Conservation (phyloP, 2,888 invertebrate species). For the Apeira syringaria region DNA sequence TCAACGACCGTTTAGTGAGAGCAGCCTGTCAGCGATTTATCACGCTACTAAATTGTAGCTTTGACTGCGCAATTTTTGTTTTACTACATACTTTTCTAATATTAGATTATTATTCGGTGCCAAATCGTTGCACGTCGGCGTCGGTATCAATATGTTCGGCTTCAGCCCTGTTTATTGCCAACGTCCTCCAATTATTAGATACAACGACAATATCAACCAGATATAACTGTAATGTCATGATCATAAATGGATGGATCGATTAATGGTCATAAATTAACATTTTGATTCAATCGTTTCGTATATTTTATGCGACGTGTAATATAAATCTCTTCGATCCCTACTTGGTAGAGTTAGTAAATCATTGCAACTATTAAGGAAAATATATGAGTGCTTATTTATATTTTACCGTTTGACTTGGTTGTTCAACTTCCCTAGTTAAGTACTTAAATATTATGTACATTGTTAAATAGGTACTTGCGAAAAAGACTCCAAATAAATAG, state of each 20-base stretch:
- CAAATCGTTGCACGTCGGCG: constrained; percentile 51
- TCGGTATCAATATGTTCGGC: constrained; percentile 37
- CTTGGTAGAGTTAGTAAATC: constrained; percentile 51
- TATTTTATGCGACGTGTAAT: constrained; percentile 40
- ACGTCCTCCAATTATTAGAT: constrained; percentile 11
- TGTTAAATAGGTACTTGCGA: too few species aligned
- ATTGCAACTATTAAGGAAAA: constrained; percentile 35
- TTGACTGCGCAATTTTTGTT: constrained; percentile 50
- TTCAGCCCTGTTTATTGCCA: constrained; percentile 28
- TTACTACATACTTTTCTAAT: constrained; percentile 51
- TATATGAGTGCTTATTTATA: constrained; percentile 13
- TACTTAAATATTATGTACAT: too few species aligned
- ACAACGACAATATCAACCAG: constrained; percentile 18
- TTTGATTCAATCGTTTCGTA: constrained; percentile 36
- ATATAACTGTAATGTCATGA: constrained; percentile 24
- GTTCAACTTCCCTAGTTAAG: constrained; percentile 11
- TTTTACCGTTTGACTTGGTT: constrained; percentile 11
- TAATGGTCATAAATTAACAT: constrained; percentile 30
- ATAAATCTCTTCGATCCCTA: constrained; percentile 56
- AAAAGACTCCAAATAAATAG: too few species aligned
- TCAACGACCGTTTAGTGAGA: constrained; percentile 50
- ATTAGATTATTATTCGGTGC: constrained; percentile 55
- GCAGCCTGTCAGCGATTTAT: constrained; percentile 40
- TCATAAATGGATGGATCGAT: constrained; percentile 31
- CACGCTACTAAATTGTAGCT: constrained; percentile 44